These are phyloP conservation scores for Arion vulgaris DNA, from an alignment of 1,140 invertebrate genomes.

Conservation along the genomic window DNA sequence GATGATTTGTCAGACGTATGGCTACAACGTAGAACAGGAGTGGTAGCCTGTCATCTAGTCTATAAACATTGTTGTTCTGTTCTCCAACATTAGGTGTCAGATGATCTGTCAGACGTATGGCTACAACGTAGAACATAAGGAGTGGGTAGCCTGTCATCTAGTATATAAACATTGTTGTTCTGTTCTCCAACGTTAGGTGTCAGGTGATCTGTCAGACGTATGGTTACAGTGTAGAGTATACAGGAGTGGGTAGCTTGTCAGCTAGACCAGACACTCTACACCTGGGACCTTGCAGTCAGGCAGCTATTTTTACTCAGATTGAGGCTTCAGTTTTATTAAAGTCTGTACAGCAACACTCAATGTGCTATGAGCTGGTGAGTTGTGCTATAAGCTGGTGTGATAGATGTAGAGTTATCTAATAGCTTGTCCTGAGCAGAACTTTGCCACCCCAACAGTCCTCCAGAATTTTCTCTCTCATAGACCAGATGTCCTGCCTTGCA, in stretches of 20 bases:
- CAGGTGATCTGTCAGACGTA: neutral
- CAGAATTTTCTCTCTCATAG: too few relatives aligned
- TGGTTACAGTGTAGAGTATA: slow-evolving; percentile 23
- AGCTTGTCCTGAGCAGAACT: too few relatives aligned
- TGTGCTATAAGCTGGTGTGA: too few relatives aligned
- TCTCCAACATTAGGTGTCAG: slow-evolving; percentile 14
- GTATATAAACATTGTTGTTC: too few relatives aligned
- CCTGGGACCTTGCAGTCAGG: slow-evolving; percentile 23
- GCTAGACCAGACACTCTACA: neutral
- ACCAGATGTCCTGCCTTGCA: too few relatives aligned
- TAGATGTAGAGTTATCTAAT: too few relatives aligned
- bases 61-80: too few relatives aligned
- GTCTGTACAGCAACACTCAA: too few relatives aligned
- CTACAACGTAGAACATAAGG: slow-evolving; percentile 24
- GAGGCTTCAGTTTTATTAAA: too few relatives aligned
- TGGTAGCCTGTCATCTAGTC: too few relatives aligned
- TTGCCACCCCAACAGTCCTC: too few relatives aligned
- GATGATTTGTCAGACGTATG: neutral
- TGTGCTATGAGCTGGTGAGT: too few relatives aligned
- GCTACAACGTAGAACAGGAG: slow-evolving; percentile 21
- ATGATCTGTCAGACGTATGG: neutral
- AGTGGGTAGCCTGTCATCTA: neutral
- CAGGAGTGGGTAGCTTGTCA: neutral
- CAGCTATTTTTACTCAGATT: slow-evolving; percentile 9
- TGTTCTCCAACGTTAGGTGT: slow-evolving; percentile 9